Conservation (phyloP, 2,113 vertebrate genomes). For the Actenoides lindsayi region DNA sequence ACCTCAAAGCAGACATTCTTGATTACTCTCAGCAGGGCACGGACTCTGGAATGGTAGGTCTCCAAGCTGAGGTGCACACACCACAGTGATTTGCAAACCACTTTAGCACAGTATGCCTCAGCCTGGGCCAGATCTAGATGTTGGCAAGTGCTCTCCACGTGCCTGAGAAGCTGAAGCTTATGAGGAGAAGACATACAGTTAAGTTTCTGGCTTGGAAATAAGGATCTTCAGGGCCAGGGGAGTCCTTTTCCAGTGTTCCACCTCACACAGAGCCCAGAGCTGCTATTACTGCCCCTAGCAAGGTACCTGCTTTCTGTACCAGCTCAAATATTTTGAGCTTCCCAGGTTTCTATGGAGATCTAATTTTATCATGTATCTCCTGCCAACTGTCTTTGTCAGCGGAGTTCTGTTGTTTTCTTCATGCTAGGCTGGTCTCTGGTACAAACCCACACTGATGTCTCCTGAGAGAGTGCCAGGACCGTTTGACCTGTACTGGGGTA, state of each 20-base stretch:
- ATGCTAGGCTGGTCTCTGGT: not conserved
- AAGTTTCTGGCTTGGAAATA: not conserved
- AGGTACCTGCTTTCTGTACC: not conserved
- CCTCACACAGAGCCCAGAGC: not conserved
- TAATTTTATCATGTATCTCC: not conserved
- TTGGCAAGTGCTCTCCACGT: not conserved
- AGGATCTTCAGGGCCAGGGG: not conserved
- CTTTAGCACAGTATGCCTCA: not conserved
- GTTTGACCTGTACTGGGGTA: not conserved
- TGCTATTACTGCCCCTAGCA: not conserved
- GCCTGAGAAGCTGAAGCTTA: not conserved
- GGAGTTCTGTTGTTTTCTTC: not conserved
- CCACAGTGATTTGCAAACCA: not conserved
- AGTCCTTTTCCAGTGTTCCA: not conserved
- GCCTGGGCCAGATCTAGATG: not conserved
- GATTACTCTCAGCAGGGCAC: not conserved
- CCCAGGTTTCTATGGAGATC: not conserved
- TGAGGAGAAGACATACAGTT: not conserved
- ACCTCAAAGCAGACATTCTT: not conserved
- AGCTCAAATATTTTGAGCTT: not conserved
- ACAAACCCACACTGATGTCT: not conserved
- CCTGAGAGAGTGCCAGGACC: not conserved
- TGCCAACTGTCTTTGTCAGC: not conserved
- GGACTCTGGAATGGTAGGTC: not conserved
- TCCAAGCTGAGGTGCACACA: not conserved